phyloP scores from a whole-genome alignment of 1,140 invertebrate species.

The Nephila pilipes region DNA sequence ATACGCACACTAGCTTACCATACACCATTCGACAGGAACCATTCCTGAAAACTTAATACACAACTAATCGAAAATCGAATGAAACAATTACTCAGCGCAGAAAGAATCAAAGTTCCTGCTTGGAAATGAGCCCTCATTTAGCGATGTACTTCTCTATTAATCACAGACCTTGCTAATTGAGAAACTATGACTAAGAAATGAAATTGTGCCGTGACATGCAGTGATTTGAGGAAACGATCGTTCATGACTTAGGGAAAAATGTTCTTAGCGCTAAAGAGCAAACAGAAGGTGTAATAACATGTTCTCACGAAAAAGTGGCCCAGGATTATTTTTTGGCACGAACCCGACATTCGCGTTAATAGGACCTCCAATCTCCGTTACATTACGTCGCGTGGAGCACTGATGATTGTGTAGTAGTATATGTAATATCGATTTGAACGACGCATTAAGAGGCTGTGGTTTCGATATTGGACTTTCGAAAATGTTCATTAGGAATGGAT shows the following conservation, averaged over 20 bases:
- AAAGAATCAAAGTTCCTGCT: not conserved
- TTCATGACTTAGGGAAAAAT: not conserved
- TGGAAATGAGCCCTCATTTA: too few relatives aligned
- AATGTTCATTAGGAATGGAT: not conserved
- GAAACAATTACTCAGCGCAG: not conserved
- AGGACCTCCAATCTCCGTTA: not conserved
- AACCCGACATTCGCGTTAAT: not conserved
- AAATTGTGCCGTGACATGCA: not conserved
- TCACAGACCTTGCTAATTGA: not conserved
- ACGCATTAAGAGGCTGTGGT: not conserved
- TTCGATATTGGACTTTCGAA: not conserved
- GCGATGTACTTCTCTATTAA: not conserved
- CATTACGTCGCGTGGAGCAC: not conserved
- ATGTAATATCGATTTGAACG: not conserved
- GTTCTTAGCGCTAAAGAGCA: not conserved
- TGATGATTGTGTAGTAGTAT: not conserved
- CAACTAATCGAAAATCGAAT: not conserved
- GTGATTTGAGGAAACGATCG: not conserved
- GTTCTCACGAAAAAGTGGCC: not conserved
- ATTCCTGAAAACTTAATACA: too few relatives aligned
- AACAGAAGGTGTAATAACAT: conserved; percentile 45
- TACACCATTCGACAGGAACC: too few relatives aligned
- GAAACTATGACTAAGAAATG: not conserved
- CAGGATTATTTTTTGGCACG: conserved; percentile 14
- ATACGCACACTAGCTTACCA: too few relatives aligned